phyloP scores from a whole-genome alignment of 2,797 vertebrate genomes.

The Falco cherrug region DNA sequence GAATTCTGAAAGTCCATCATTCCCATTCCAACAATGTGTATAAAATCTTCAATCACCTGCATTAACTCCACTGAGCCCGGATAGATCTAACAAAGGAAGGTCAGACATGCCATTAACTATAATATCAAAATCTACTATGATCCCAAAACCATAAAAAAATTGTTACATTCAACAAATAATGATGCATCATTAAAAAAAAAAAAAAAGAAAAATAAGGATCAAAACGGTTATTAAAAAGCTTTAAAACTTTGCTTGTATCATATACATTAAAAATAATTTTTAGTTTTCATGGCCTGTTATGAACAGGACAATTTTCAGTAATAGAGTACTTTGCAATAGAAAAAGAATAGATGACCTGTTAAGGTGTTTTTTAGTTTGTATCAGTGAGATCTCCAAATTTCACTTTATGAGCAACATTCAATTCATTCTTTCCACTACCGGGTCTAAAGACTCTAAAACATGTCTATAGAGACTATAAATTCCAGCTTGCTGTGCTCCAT shows the following conservation, averaged over 20 bases:
- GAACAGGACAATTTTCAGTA: background rate
- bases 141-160: background rate
- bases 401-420: background rate
- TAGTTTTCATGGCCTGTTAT: background rate
- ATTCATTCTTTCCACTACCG: background rate
- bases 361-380: background rate
- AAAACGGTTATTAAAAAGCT: background rate
- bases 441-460: background rate
- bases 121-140: background rate
- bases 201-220: background rate
- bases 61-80: constrained; percentile 97
- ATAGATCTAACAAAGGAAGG: constrained; percentile 87
- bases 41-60: constrained; percentile 99
- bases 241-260: background rate
- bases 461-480: background rate
- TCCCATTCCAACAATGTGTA: constrained; percentile 98
- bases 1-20: constrained; percentile 99
- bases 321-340: background rate
- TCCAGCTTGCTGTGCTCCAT: background rate
- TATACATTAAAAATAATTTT: background rate
- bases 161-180: background rate
- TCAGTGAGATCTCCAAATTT: background rate
- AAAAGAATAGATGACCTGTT: background rate
- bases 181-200: background rate
- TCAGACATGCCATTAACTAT: background rate